Conservation (phyloP, 2,113 vertebrate genomes). For the Pleuronectes platessa region DNA sequence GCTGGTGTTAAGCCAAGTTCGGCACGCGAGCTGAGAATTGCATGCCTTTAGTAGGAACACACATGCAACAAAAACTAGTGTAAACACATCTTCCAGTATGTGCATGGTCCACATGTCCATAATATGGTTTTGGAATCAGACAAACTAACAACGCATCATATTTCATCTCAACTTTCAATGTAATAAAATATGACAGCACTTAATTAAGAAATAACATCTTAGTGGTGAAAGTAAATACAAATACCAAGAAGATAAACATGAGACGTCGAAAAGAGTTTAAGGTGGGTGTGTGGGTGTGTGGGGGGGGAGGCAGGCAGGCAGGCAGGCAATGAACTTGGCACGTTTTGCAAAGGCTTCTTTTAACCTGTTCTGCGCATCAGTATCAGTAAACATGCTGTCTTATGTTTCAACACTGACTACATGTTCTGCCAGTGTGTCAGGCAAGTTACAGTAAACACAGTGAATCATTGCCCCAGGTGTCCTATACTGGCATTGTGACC, state of each 20-base stretch:
- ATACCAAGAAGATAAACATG: constrained; percentile 14
- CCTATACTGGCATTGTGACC: neutral
- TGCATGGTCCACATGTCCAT: neutral
- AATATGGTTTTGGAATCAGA: neutral
- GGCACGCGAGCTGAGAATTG: too few species aligned
- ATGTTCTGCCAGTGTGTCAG: constrained; percentile 15
- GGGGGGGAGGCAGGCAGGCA: neutral
- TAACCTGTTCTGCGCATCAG: constrained; percentile 20
- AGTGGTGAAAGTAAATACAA: constrained; percentile 21
- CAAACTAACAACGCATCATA: constrained; percentile 1
- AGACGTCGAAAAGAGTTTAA: neutral
- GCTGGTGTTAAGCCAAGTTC: too few species aligned
- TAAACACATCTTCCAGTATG: neutral
- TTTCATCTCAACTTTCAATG: neutral
- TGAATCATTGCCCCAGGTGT: neutral
- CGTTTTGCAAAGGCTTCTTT: constrained; percentile 3
- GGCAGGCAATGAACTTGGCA: neutral
- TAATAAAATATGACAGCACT: constrained; percentile 25
- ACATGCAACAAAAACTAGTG: neutral
- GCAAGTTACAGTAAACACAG: constrained; percentile 62
- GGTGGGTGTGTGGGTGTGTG: neutral
- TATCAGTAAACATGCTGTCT: constrained; percentile 66
- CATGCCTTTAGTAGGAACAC: neutral
- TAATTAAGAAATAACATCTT: constrained; percentile 33
- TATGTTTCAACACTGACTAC: constrained; percentile 29